Conservation (phyloP, 37 sponge, comb jelly and placozoan genomes). For the Oopsacas minuta region DNA sequence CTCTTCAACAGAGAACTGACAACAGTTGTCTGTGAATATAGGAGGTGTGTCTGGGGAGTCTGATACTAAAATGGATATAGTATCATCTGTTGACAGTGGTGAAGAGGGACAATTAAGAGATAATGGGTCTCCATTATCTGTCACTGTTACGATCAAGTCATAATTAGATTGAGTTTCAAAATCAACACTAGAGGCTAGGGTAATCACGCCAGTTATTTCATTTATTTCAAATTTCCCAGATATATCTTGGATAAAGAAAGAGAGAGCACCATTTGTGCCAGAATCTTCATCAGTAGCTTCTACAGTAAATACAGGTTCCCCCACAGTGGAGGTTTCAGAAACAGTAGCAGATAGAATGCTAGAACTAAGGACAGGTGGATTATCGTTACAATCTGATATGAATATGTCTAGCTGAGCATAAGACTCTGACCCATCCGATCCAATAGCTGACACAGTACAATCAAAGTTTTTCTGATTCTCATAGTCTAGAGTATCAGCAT, state of each 20-base stretch:
- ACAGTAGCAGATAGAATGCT: neutral
- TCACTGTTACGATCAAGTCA: neutral
- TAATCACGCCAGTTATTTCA: neutral
- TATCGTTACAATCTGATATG: neutral
- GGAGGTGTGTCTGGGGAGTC: constrained; percentile 10
- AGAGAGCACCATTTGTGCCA: neutral
- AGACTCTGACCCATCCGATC: neutral
- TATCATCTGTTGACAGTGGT: neutral
- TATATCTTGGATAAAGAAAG: neutral
- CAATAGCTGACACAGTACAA: neutral
- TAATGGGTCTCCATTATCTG: neutral
- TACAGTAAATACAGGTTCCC: neutral
- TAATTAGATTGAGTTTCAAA: neutral
- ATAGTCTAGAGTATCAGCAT: neutral
- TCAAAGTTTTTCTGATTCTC: neutral
- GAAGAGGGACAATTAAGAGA: neutral
- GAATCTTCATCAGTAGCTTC: neutral
- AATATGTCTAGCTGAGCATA: neutral
- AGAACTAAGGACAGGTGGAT: neutral
- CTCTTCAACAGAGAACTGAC: neutral
- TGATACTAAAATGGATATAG: neutral
- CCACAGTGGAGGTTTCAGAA: neutral
- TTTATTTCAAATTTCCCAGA: neutral
- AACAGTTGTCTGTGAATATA: neutral
- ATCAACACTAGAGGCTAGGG: neutral